Evolutionary conservation across 2,888 invertebrate genomes (phyloP), one percentile per base, ranked within the genome.

Genomic region (Dryocosmus kuriphilus): DNA sequence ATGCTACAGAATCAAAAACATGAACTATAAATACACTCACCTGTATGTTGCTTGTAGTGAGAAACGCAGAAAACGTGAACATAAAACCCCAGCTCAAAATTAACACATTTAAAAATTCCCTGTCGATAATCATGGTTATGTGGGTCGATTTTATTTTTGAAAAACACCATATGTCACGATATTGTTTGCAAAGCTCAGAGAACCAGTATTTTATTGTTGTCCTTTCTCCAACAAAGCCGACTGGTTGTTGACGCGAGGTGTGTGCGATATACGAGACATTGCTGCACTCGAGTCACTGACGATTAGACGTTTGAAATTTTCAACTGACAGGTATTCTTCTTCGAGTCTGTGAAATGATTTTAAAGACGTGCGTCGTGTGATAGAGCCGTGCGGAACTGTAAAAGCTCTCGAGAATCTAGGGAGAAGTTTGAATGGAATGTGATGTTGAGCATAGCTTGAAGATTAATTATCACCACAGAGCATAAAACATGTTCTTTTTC

Each of bases 21-120:
- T 71, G 51, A 51, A 71, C 71, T 71, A 71, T 71, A 71, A 71
- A 71, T 65, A 65, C 46, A 71, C 71, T 71, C 71, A 71, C 71
- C 71, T 71, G 71, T 71, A 71, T 71, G 46, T 71, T 71, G 30
- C 71, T 71, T 71, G 71, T 71, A 9, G 71, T 71, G 4, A 71
- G 71, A 51, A 71, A 71, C 51, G 71, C 71, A 71, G 71, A 71
- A 71, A 71, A 71, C 30, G 71, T 71, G 51, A 71, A 71, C 71
- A 71, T 71, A 51, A 71, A 71, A 8, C 71, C 71, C 71, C 71
- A 71, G 46, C 71, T 71, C 24, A 71, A 51, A 51, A 71, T 71
- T 71, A 71, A 71, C 30, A 71, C 32, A 6, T 71, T 71, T 27
- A 71, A 27, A 51, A 71, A 71, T 71, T 71, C 71, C 51, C 32